Evolutionary conservation across 1,140 invertebrate species (phyloP), one percentile per base, ranked within the genome.

Genomic region (Dryas iulia): DNA sequence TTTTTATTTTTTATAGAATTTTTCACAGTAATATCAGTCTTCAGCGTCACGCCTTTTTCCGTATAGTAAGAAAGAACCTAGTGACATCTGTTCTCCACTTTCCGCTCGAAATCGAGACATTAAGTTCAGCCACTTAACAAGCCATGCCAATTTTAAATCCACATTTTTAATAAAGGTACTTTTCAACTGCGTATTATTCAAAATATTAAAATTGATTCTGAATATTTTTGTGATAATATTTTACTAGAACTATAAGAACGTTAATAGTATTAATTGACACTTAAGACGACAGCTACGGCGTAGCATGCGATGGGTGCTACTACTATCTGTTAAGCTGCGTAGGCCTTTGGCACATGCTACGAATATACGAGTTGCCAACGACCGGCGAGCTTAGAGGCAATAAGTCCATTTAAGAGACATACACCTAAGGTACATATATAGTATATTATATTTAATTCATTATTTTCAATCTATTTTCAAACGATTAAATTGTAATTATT

Each of bases 341-440:
- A 83, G 83, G 72, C 77, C 74, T 73, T 87, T 90, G 85, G 86
- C 88, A 89, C 73, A 71, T 54, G 76, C 79, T 84, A 84, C 82
- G 86, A 82, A 83, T 85, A 76, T 73, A 68, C 72, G 71, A 84
- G 82, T 84, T 87, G 87, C 87, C 86, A 88, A 79, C 62, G 57
- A 25, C 62, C 73, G 77, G 78, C 82, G 81, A 86, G 77, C 81
- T 73, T 59, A 59, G 72, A 69, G 24, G 18, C 8, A 18, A 47
- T 21, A 47, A 18, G 39, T 21, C 7, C 39, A 14, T 21, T 18
- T 47, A 10, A 47, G 39, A 47, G 8, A 18, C 39, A 21, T 18
- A 6, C 14, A n/a, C n/a, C 39, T 47, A 10, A 47, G 39, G 21
- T 21, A 18, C 39, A 21, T 18, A 6, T 35, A n/a, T 35, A 7